phyloP scores from a whole-genome alignment of 2,888 invertebrate species.

The Lepidocyrtoides sp. region DNA sequence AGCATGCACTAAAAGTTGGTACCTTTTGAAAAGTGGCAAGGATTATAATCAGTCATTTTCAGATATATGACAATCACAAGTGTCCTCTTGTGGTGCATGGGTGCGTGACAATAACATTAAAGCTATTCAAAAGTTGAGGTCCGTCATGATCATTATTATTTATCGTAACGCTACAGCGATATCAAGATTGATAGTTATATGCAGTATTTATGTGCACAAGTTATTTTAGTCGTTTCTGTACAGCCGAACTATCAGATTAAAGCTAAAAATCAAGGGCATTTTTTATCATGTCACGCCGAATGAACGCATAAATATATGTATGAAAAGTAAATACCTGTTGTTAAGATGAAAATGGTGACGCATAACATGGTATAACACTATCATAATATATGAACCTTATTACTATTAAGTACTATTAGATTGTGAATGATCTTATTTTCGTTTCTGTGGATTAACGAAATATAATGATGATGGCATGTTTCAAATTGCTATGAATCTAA shows the following conservation, averaged over 20 bases:
- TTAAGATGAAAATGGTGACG: no score
- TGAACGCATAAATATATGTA: not conserved
- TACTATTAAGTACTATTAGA: no score
- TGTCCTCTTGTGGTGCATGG: conserved; percentile 26
- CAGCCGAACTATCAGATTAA: conserved; percentile 26
- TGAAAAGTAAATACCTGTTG: no score
- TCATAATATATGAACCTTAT: no score
- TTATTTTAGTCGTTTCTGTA: conserved; percentile 1
- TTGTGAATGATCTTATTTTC: no score
- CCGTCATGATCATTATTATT: not conserved
- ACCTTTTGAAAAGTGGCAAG: no score
- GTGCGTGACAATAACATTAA: conserved; percentile 48
- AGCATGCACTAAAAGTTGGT: no score
- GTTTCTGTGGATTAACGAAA: no score
- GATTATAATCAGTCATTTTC: not conserved
- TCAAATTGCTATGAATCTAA: no score
- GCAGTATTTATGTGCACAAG: not conserved
- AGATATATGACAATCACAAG: not conserved
- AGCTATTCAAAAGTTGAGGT: not conserved
- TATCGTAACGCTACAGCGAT: not conserved
- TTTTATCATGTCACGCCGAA: conserved; percentile 15
- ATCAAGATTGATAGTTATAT: not conserved
- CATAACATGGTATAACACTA: no score
- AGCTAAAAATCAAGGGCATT: conserved; percentile 62
- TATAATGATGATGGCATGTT: no score